Evolutionary conservation across 2,797 vertebrate species (phyloP).

Genomic region (Emys orbicularis): DNA sequence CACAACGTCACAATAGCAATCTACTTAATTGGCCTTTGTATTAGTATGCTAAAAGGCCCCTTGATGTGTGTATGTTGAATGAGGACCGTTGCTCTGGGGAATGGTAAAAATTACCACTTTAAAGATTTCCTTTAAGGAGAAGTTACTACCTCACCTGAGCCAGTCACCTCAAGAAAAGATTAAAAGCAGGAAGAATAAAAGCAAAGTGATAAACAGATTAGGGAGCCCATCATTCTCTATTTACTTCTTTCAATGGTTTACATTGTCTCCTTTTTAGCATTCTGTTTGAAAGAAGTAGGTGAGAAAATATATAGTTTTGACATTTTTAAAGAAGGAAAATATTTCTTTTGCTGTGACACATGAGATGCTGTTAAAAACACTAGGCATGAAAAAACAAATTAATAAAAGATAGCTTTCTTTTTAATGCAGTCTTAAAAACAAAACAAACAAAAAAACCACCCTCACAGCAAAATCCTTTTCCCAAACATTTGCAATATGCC

Average conservation of each 20-base stretch:
- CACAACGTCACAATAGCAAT: not conserved
- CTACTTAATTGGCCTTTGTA: not conserved
- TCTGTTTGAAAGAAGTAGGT: not conserved
- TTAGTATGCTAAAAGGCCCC: not conserved
- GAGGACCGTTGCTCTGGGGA: not conserved
- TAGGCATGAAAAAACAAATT: rapidly evolving
- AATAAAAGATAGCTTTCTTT: not conserved
- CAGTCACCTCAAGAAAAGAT: not conserved
- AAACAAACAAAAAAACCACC: not conserved
- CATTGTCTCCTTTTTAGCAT: not conserved
- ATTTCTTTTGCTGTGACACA: not conserved
- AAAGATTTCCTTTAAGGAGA: not conserved
- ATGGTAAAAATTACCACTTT: not conserved
- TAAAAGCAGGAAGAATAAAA: not conserved
- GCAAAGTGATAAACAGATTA: not conserved
- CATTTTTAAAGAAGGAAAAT: not conserved
- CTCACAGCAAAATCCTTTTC: not conserved
- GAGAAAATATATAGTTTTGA: not conserved
- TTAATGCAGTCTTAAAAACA: rapidly evolving
- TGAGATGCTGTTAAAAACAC: not conserved
- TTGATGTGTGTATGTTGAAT: not conserved
- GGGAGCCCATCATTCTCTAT: not conserved
- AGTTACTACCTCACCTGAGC: not conserved
- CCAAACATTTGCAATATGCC: not conserved
- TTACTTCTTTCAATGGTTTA: not conserved